phyloP scores from a whole-genome alignment of 2,888 invertebrate species.

The Pogonocherus hispidulus region DNA sequence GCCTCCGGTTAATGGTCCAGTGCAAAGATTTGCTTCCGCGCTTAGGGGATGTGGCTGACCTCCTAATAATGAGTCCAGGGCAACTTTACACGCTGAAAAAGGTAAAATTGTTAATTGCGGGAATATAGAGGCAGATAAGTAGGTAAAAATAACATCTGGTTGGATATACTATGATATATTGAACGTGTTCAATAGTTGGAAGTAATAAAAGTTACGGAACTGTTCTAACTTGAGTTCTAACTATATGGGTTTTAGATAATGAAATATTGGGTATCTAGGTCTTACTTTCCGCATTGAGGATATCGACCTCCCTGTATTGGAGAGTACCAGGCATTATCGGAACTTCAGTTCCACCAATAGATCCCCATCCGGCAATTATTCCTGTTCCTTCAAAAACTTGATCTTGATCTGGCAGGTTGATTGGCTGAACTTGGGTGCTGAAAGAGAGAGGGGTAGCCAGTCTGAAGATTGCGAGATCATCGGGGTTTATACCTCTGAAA shows the following conservation, averaged over 20 bases:
- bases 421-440: neutral
- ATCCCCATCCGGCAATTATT: conserved; percentile 14
- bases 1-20: conserved; percentile 70
- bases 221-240: too few relatives aligned
- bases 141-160: too few relatives aligned
- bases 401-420: neutral
- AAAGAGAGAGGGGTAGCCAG: neutral
- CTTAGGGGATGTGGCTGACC: neutral
- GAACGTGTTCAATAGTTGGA: too few relatives aligned
- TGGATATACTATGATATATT: too few relatives aligned
- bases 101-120: too few relatives aligned
- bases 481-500: neutral
- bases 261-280: too few relatives aligned
- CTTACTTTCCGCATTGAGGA: neutral
- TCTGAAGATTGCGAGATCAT: conserved; percentile 15
- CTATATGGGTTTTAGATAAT: neutral
- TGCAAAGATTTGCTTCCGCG: conserved; percentile 70
- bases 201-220: too few relatives aligned
- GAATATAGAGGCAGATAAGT: too few relatives aligned
- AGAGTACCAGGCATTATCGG: conserved; percentile 16
- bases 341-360: neutral
- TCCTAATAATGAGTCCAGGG: neutral
- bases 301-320: too few relatives aligned
- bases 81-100: conserved; percentile 8
- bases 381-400: neutral